Evolutionary conservation across 2,113 vertebrate genomes (phyloP), one percentile per base, ranked within the genome.

Genomic region (Podarcis raffonei): DNA sequence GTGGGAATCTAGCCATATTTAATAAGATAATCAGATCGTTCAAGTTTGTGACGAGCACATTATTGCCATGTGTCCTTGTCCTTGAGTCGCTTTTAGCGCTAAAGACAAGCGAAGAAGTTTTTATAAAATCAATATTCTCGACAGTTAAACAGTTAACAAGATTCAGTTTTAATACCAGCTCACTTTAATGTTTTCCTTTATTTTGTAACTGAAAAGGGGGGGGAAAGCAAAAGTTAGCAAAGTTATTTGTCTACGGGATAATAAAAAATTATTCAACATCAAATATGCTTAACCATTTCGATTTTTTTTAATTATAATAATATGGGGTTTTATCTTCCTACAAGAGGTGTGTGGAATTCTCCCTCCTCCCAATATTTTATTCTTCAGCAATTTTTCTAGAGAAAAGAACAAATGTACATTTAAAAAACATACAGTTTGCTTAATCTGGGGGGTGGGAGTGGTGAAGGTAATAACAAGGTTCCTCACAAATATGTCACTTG

Each of bases 21-120:
- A 88, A 81, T 15, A 87, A 83, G 42, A 89, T 71, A 88, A 71
- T 88, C 25, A 85, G 69, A 90, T 81, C 23, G 68, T 15, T 76
- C 72, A 74, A 59, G 39, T 8, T 77, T 76, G 22, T 18, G 0
- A 81, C 16, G 72, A 80, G 15, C 62, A 66, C 5, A 69, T 87
- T 39, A 57, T 25, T 79, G 48, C 53, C 57, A 32, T 59, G 16
- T 77, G 32, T 42, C n/a, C 3, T 89, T 23, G 59, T 84, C 53
- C 30, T 84, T 87, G 16, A 4, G 72, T 16, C 6, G 25, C 65
- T 82, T 84, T 83, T 42, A 87, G 48, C 2, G 7, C 23, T 35
- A 82, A 37, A 81, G 22, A n/a, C 42, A 81, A 59, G 68, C 2
- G 16, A 25, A 62, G 27, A 42, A 37, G 18, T 59, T 62, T 72